Conservation (phyloP, 2,797 vertebrate genomes). For the Masticophis lateralis region DNA sequence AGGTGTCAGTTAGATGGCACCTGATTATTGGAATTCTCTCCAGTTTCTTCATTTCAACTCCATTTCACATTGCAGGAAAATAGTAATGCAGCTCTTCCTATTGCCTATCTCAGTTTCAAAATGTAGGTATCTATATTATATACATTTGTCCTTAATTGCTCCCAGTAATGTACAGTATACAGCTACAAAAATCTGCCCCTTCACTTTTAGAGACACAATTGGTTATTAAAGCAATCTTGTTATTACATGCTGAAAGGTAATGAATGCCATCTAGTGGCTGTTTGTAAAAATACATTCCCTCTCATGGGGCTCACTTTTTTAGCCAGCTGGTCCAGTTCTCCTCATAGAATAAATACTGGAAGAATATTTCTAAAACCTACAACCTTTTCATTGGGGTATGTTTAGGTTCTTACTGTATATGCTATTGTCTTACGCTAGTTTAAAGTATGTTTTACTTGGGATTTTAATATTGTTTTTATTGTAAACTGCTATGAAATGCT, state of each 20-base stretch:
- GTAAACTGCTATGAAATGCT: neutral
- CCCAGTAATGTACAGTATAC: neutral
- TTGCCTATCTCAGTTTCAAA: neutral
- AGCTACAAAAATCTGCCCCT: neutral
- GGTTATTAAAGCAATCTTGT: neutral
- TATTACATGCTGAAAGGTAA: neutral
- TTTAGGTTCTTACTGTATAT: neutral
- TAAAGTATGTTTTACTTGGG: neutral
- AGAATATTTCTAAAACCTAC: neutral
- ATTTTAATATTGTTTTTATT: neutral
- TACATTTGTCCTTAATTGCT: neutral
- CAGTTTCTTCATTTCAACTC: neutral
- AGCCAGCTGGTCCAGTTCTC: neutral
- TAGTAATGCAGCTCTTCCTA: neutral
- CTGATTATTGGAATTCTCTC: neutral
- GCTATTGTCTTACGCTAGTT: neutral
- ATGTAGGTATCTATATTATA: neutral
- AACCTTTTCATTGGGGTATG: neutral
- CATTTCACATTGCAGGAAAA: neutral
- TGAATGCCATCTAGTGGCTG: neutral
- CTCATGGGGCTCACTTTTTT: neutral
- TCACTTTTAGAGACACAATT: neutral
- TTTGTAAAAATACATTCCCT: neutral
- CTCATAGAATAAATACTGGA: neutral
- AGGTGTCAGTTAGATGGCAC: neutral